Evolutionary conservation across 2,888 invertebrate genomes (phyloP), one percentile per base, ranked within the genome.

Genomic region (Macrophya annulata): DNA sequence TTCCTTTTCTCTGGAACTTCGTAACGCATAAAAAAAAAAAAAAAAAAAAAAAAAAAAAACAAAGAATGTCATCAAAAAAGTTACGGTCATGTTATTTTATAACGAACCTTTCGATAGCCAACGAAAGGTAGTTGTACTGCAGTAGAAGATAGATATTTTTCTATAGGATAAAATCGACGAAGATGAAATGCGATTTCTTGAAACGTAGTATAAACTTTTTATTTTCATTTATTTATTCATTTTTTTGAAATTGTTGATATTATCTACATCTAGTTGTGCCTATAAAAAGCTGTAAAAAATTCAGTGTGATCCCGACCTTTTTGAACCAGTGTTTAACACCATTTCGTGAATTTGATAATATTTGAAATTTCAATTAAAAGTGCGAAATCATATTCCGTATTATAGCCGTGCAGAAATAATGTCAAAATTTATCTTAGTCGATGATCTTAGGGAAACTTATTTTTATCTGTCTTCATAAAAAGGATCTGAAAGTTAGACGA

Each of bases 141-240:
- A 45, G 72, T n/a, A 45, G 45, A 10, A 45, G 72, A 12, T 74
- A 45, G 72, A 74, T 71, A 71, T 71, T 37, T 37, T 71, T 40
- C 9, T 71, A 3, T 15, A 71, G 12, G 37, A 6, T 68, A 68
- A 55, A 55, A 55, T n/a, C 55, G 55, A n/a, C 6, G n/a, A n/a
- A n/a, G 55, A n/a, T n/a, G 55, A 6, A 4, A n/a, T 55, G 55
- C n/a, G 55, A 55, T 55, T 55, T n/a, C n/a, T 6, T 6, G 1
- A 55, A 55, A 55, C 55, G 17, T 55, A 55, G 55, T 55, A n/a
- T 55, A n/a, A n/a, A n/a, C 3, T 31, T 31, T 31, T 31, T 0
- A n/a, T n/a, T n/a, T n/a, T n/a, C n/a, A n/a, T n/a, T n/a, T n/a
- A n/a, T n/a, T n/a, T n/a, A n/a, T n/a, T n/a, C n/a, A n/a, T n/a